These are phyloP conservation scores for Notiomystis cincta DNA, from an alignment of 2,113 vertebrate genomes.

Conservation along the genomic window DNA sequence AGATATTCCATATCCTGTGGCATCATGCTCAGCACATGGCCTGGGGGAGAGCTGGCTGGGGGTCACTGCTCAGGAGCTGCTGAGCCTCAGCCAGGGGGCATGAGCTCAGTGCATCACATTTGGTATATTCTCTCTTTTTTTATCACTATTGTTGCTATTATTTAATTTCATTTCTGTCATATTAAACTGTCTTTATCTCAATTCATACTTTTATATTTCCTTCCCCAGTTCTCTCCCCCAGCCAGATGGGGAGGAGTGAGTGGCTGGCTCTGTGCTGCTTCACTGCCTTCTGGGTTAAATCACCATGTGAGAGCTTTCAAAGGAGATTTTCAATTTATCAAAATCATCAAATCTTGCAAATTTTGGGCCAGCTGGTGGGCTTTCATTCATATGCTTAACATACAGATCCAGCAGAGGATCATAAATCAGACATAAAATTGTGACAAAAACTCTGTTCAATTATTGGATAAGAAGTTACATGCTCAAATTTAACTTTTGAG, in stretches of 20 bases:
- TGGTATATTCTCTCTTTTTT: not conserved
- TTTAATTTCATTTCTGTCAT: not conserved
- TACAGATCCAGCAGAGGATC: not conserved
- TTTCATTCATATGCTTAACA: not conserved
- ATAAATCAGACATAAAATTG: not conserved
- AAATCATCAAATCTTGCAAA: not conserved
- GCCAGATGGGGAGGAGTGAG: not conserved
- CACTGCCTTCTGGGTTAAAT: not conserved
- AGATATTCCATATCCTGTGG: not conserved
- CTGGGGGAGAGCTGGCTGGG: not conserved
- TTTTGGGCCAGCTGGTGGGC: not conserved
- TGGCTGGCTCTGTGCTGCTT: not conserved
- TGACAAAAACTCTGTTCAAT: not conserved
- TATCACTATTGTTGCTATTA: not conserved
- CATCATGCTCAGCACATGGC: not conserved
- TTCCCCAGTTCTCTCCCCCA: not conserved
- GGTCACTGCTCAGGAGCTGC: not conserved
- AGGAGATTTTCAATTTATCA: not conserved
- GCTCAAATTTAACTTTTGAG: not conserved
- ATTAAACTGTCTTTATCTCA: not conserved
- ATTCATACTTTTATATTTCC: not conserved
- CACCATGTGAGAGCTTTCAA: not conserved
- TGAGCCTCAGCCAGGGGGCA: not conserved
- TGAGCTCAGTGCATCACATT: not conserved
- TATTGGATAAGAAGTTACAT: not conserved